Base-by-base conservation (phyloP, 2,797 vertebrate species). In the Myotis vivesi region DNA sequence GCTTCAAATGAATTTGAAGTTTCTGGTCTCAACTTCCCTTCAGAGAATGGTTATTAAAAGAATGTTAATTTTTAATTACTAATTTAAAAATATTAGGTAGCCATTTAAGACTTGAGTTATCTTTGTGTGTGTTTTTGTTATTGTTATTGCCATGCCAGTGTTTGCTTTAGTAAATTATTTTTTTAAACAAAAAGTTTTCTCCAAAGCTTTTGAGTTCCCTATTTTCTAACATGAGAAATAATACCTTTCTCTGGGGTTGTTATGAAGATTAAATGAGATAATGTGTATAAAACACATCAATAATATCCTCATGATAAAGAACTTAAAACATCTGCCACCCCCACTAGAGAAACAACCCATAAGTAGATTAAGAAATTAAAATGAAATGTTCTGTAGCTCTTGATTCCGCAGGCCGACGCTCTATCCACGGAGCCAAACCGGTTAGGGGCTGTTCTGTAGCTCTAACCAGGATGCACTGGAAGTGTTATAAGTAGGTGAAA, bases 1-100 rank as follows among this genome's bases (percentile, higher is more conserved):
- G 30, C 28, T 23, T 8, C 17, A 76, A 55, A 13, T 72, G 49
- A 66, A 72, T 92, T 93, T 94, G 44, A 83, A 69, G 15, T 92
- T 91, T 88, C 62, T 66, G 92, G 0, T 90, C 2, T 77, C 55
- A 89, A 0, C 15, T 91, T 84, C 53, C 33, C 19, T 88, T 85
- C 49, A 33, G 66, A 94, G 46, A 95, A 73, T 82, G 6, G 83
- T 72, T 76, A 55, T 64, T 97, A n/a, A 80, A 87, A 84, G 28
- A 28, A 25, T 82, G 8, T 88, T 95, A 72, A 59, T 36, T 89
- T 89, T 86, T 82, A 82, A 87, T 88, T 93, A 81, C 19, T 75
- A 59, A 41, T 66, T 92, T 46, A 12, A 44, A 93, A 80, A 81
- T 80, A 89, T 28, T 71, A 75, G 6, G 1, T 75, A 69, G 44